Base-by-base conservation (phyloP, 2,113 vertebrate species). In the Sinocyclocheilus rhinocerous region DNA sequence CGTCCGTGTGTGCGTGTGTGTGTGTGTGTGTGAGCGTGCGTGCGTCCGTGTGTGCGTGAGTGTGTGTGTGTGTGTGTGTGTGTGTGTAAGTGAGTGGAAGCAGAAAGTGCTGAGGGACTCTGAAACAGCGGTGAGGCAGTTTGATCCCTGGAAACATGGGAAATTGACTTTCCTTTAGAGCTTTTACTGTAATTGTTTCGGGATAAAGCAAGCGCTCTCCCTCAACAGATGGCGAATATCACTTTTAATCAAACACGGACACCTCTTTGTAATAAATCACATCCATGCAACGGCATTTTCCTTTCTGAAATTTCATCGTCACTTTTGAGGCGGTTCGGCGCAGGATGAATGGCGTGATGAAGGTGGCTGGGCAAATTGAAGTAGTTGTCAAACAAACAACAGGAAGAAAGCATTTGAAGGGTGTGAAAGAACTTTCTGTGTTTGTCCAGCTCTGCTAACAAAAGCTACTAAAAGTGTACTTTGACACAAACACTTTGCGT, bases 191-290 rank as follows among this genome's bases (percentile, higher is more conserved):
- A 89, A 91, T 90, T 91, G 88, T 90, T 84, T 88, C 65, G 52
- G 87, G 87, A 78, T 87, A 83, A 84, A 85, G 39, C 78, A 48
- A 89, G 85, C 69, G 22, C 61, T 87, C 84, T 89, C 87, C 84
- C 70, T 84, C 85, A 87, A 86, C 88, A 90, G 87, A 91, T 90
- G 91, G 87, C 57, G 39, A 86, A 89, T 87, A 90, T 91, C 89
- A 91, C 90, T 90, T 91, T 89, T 89, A 91, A 91, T 91, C 89
- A 90, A 89, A 88, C 79, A 87, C 75, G 85, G 87, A 90, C 87
- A 87, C 87, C 87, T 90, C 89, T 86, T 75, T 81, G 82, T 85
- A 81, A 87, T 86, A 90, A 90, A 90, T 90, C 88, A 88, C 89
- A 90, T 86, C 83, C 76, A 85, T 70, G 76, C 85, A 81, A 88